Percentiles rank a stretch among this genome's conserved stretches.
These are phyloP conservation scores for Pseudomugil tenellus DNA, from an alignment of 2,797 vertebrate genomes.

Conservation along the genomic window DNA sequence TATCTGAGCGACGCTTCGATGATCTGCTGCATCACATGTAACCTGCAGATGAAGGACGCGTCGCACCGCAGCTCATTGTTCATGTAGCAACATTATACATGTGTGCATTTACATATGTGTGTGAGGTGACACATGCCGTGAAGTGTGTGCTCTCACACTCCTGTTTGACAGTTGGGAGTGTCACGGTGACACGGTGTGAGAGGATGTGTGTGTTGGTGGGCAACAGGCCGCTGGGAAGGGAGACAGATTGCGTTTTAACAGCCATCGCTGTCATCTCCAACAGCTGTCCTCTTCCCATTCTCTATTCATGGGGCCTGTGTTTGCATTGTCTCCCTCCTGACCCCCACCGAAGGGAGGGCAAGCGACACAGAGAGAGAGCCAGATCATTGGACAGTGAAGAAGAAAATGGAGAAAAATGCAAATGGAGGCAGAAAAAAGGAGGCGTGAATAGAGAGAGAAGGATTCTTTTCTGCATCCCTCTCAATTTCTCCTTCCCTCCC, in stretches of 20 bases:
- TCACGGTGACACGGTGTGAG: conserved; percentile 62
- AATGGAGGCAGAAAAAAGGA: conserved; percentile 34
- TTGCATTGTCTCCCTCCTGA: conserved; percentile 84
- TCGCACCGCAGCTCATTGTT: conserved; percentile 42
- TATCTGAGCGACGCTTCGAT: background rate
- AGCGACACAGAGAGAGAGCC: conserved; percentile 17
- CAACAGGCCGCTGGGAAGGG: conserved; percentile 83
- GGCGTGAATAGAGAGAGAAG: conserved; percentile 18
- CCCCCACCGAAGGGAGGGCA: conserved; percentile 58
- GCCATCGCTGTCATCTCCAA: conserved; percentile 87
- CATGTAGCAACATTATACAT: conserved; percentile 38
- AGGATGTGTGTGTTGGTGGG: conserved; percentile 49
- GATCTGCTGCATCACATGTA: background rate
- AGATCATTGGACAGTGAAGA: conserved; percentile 46
- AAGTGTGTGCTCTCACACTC: conserved; percentile 62
- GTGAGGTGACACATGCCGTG: conserved; percentile 53
- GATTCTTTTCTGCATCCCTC: conserved; percentile 47
- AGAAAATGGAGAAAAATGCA: conserved; percentile 61
- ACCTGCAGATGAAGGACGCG: conserved; percentile 13
- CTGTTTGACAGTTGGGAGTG: conserved; percentile 78
- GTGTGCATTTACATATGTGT: conserved; percentile 47
- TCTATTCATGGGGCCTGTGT: conserved; percentile 82
- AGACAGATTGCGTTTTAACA: conserved; percentile 86
- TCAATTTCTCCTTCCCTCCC: conserved; percentile 55
- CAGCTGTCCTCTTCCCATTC: conserved; percentile 87